phyloP scores from a whole-genome alignment of 2,113 vertebrate species.

The Heteronetta atricapilla region DNA sequence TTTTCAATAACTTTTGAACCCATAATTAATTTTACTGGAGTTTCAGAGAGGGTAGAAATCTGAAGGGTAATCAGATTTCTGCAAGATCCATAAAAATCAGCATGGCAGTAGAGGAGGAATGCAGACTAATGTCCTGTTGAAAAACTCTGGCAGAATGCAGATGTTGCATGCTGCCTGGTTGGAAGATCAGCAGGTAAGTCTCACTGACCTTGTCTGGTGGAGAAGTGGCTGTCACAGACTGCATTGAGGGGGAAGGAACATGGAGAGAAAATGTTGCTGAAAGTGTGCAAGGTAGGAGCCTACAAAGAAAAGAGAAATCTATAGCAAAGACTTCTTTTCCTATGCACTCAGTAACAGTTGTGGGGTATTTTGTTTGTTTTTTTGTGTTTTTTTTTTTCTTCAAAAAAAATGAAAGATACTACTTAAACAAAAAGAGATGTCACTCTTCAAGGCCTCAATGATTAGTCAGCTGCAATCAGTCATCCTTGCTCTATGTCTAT shows the following conservation, averaged over 20 bases:
- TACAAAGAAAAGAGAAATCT: background rate
- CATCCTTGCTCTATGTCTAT: background rate
- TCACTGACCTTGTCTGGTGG: background rate
- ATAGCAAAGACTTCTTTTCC: background rate
- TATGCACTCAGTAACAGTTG: background rate
- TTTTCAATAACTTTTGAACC: slow-evolving; percentile 58
- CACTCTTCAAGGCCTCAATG: background rate
- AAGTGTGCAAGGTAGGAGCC: background rate
- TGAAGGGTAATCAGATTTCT: background rate
- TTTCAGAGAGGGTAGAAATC: slow-evolving; percentile 33
- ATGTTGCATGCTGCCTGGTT: background rate
- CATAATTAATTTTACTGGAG: background rate
- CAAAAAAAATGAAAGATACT: too few relatives aligned
- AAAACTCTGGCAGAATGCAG: background rate
- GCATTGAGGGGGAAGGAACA: background rate
- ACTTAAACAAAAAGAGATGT: background rate
- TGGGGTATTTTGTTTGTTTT: too few relatives aligned
- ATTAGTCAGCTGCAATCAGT: background rate
- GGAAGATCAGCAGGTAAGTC: background rate
- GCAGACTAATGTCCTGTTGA: background rate
- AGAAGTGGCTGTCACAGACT: background rate
- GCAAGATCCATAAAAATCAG: background rate
- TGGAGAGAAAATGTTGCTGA: background rate
- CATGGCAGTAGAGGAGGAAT: background rate
- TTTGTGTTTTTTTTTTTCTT: too few relatives aligned